A percentile compares a stretch with the other conserved stretches of the same genome.
phyloP scores from a whole-genome alignment of 2,888 invertebrate species.

The Apamea sordens region DNA sequence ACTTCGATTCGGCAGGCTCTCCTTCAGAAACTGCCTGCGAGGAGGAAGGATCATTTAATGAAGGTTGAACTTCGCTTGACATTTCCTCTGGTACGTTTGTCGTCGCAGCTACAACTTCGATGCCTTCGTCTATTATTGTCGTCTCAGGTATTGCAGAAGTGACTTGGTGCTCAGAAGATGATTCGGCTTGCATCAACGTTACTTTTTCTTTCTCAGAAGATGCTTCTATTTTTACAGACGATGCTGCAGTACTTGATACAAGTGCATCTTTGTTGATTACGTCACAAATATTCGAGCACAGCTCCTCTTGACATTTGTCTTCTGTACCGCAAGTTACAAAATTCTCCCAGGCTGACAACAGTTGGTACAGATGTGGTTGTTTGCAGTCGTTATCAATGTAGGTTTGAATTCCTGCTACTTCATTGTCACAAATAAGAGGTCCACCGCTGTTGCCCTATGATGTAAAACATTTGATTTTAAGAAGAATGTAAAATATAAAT shows the following conservation, averaged over 20 bases:
- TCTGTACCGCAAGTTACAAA: slow-evolving; percentile 81
- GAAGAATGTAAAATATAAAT: background rate
- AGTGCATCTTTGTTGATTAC: slow-evolving; percentile 78
- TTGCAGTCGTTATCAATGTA: slow-evolving; percentile 82
- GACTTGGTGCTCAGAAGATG: slow-evolving; percentile 15
- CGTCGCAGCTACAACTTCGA: background rate
- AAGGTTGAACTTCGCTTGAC: slow-evolving; percentile 28
- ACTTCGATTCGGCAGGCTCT: slow-evolving; percentile 10
- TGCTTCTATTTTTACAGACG: background rate
- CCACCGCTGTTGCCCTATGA: slow-evolving; percentile 85
- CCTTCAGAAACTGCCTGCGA: slow-evolving; percentile 19
- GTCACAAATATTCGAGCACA: slow-evolving; percentile 76
- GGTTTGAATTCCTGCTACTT: slow-evolving; percentile 82
- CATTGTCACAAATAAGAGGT: slow-evolving; percentile 82
- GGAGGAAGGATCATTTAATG: slow-evolving; percentile 18
- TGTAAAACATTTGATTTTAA: slow-evolving; percentile 21
- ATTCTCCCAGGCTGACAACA: slow-evolving; percentile 78
- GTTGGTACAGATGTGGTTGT: slow-evolving; percentile 83
- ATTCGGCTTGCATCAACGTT: slow-evolving; percentile 5
- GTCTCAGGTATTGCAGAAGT: slow-evolving; percentile 13
- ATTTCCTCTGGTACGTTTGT: slow-evolving; percentile 37
- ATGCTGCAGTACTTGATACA: background rate
- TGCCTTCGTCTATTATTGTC: slow-evolving; percentile 37
- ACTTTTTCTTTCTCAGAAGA: background rate
- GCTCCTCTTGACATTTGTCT: slow-evolving; percentile 76